Evolutionary conservation across 2,113 vertebrate species (phyloP).

Genomic region (Cyprinus carpio): DNA sequence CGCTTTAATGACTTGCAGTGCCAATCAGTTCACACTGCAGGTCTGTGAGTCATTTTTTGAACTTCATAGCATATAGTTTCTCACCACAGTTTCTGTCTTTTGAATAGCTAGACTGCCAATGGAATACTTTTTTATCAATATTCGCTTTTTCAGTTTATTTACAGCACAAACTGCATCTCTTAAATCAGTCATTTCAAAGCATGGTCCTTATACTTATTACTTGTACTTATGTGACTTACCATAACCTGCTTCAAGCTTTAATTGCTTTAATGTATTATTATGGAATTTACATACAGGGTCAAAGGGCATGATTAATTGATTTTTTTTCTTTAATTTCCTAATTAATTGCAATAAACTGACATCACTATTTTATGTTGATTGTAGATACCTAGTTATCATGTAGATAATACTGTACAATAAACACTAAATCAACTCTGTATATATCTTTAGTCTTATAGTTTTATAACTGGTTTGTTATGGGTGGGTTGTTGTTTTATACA

Average conservation of each 20-base stretch:
- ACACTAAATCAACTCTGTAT: not conserved
- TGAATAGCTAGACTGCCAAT: not conserved
- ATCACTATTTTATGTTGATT: not conserved
- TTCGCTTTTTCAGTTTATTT: too few species aligned
- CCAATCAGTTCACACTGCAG: not conserved
- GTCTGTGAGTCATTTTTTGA: not conserved
- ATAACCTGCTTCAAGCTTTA: not conserved
- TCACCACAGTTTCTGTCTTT: slow-evolving; percentile 2
- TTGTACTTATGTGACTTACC: not conserved
- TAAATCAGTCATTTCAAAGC: not conserved
- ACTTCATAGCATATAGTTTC: not conserved
- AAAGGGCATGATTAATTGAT: not conserved
- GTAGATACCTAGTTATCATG: not conserved
- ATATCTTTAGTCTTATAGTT: not conserved
- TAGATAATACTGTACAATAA: not conserved
- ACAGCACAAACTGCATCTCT: not conserved
- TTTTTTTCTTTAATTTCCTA: not conserved
- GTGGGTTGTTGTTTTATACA: not conserved
- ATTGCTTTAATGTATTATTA: not conserved
- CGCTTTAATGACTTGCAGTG: slow-evolving; percentile 3
- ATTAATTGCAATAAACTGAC: not conserved
- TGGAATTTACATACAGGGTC: not conserved
- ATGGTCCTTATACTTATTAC: too few species aligned
- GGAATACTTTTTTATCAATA: not conserved
- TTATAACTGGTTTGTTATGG: not conserved